phyloP scores from a whole-genome alignment of 1,140 invertebrate genomes.

The Mercenaria mercenaria region DNA sequence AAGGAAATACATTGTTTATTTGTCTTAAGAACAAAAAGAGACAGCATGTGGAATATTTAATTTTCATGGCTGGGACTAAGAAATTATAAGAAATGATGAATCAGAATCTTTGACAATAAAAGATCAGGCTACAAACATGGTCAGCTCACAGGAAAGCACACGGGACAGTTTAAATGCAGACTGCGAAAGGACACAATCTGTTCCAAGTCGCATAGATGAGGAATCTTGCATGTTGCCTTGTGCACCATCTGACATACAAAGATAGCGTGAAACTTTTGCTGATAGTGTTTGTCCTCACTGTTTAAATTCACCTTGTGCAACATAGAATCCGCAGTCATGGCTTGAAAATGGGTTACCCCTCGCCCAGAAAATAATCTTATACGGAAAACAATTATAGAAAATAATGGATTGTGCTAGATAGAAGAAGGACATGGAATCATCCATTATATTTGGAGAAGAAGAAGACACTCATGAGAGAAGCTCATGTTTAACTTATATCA shows the following conservation, averaged over 20 bases:
- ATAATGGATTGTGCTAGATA: no score
- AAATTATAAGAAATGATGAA: not conserved
- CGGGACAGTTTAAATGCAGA: no score
- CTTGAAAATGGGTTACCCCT: not conserved
- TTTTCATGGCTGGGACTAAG: conserved; percentile 5
- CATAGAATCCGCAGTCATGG: not conserved
- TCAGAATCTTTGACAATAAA: no score
- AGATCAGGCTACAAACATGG: not conserved
- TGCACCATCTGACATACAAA: not conserved
- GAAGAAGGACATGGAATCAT: no score
- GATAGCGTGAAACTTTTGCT: not conserved
- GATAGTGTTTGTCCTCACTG: not conserved
- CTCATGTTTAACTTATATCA: no score
- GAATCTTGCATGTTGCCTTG: not conserved
- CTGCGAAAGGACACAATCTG: not conserved
- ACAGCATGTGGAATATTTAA: not conserved
- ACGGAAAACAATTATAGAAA: not conserved
- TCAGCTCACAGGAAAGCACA: not conserved
- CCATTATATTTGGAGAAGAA: no score
- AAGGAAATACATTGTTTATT: no score
- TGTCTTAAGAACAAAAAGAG: not conserved
- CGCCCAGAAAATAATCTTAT: not conserved
- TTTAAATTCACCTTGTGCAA: not conserved
- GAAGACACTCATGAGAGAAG: no score
- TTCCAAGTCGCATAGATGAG: no score